Conservation (phyloP, 2,888 invertebrate species). For the Scaptomyza parva region DNA sequence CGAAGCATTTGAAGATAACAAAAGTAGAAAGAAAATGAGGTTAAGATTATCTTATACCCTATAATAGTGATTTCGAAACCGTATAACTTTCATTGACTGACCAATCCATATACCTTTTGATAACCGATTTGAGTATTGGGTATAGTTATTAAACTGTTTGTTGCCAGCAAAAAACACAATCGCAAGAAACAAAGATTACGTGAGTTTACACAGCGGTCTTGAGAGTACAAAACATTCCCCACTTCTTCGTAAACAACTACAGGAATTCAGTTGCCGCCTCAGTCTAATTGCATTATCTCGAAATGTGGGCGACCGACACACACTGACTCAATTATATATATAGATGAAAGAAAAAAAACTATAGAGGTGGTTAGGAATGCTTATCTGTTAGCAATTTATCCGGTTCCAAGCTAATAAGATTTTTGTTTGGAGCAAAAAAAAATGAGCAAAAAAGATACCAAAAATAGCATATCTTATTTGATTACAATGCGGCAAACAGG, state of each 20-base stretch:
- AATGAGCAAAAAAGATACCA: slow-evolving; percentile 6
- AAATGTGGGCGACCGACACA: slow-evolving; percentile 41
- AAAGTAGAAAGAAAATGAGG: not conserved
- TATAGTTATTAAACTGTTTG: slow-evolving; percentile 42
- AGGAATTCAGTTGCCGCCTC: slow-evolving; percentile 36
- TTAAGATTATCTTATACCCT: slow-evolving; percentile 4
- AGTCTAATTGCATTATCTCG: slow-evolving; percentile 72
- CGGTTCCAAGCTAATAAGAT: slow-evolving; percentile 49
- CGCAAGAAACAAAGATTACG: slow-evolving; percentile 27
- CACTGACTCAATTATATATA: slow-evolving; percentile 62
- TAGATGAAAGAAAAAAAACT: slow-evolving; percentile 6
- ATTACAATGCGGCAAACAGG: slow-evolving; percentile 54
- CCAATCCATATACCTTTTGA: not conserved
- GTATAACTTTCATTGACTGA: too few relatives aligned
- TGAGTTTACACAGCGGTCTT: slow-evolving; percentile 24
- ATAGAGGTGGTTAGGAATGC: slow-evolving; percentile 8
- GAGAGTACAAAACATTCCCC: not conserved
- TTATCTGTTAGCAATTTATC: slow-evolving; percentile 48
- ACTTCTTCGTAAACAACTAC: slow-evolving; percentile 1
- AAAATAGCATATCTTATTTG: slow-evolving; percentile 53
- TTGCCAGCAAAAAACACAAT: slow-evolving; percentile 5
- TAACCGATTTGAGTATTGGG: not conserved
- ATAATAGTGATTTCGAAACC: not conserved
- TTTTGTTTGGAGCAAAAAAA: slow-evolving; percentile 27
- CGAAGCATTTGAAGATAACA: slow-evolving; percentile 20